phyloP scores from a whole-genome alignment of 2,113 vertebrate species.

The Ictidomys tridecemlineatus region DNA sequence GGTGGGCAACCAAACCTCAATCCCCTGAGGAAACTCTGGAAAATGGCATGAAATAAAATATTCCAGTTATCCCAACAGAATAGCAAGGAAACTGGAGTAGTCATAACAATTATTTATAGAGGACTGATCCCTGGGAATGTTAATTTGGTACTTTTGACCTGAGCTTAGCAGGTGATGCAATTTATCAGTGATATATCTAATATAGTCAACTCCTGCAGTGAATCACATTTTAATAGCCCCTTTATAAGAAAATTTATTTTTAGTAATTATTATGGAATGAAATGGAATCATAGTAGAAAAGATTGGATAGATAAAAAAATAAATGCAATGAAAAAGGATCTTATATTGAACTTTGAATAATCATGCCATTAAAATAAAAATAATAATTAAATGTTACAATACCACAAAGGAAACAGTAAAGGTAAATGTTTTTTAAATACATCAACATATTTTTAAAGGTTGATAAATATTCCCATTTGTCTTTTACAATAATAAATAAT shows the following conservation, averaged over 20 bases:
- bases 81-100: not conserved
- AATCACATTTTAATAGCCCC: not conserved
- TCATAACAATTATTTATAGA: not conserved
- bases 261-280: slow-evolving; percentile 26
- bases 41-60: not conserved
- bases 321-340: not conserved
- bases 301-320: not conserved
- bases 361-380: not conserved
- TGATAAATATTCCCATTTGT: not conserved
- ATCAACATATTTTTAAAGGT: not conserved
- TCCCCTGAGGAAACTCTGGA: not conserved
- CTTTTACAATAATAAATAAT: not conserved
- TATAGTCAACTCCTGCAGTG: not conserved
- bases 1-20: not conserved
- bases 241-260: not conserved
- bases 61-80: not conserved
- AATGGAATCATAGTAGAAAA: not conserved
- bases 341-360: slow-evolving; percentile 30
- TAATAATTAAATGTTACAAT: slow-evolving; percentile 1
- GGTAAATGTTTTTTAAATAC: not conserved
- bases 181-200: not conserved
- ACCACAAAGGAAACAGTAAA: not conserved
- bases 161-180: not conserved
- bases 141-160: not conserved
- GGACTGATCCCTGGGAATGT: not conserved